Evolutionary conservation across 2,113 vertebrate species (phyloP).

Genomic region (Varanus salvator): DNA sequence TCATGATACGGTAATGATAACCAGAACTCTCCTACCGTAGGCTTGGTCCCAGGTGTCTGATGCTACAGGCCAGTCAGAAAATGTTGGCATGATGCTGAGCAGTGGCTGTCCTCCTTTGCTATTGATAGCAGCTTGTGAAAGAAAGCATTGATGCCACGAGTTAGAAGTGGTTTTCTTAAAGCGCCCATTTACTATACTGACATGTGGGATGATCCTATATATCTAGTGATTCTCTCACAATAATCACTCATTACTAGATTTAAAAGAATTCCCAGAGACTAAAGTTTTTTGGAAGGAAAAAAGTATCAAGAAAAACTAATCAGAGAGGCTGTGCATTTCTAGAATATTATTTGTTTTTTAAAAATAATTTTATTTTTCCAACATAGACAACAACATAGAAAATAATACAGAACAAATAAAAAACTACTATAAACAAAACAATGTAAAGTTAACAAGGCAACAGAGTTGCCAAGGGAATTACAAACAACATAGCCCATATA

Average conservation of each 20-base stretch:
- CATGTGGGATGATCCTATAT: background rate
- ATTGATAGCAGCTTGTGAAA: constrained; percentile 85
- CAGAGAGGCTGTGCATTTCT: background rate
- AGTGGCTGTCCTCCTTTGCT: constrained; percentile 86
- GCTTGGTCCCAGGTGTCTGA: constrained; percentile 82
- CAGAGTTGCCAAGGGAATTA: too few species aligned
- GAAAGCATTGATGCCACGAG: constrained; percentile 39
- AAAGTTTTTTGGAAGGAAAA: constrained; percentile 2
- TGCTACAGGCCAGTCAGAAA: constrained; percentile 93
- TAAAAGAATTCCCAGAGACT: background rate
- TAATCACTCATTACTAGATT: background rate
- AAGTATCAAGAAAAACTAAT: background rate
- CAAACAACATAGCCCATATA: too few species aligned
- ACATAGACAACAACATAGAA: too few species aligned
- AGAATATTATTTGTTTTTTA: too few species aligned
- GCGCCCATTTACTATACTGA: background rate
- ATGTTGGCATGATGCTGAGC: constrained; percentile 79
- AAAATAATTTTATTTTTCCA: too few species aligned
- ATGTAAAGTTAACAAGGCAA: too few species aligned
- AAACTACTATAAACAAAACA: too few species aligned
- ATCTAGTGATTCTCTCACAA: background rate
- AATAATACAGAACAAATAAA: too few species aligned
- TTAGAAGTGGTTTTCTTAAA: constrained; percentile 23
- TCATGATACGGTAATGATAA: background rate
- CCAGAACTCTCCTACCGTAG: constrained; percentile 78